phyloP scores from a whole-genome alignment of 2,888 invertebrate genomes.

The Tubiluchus corallicola region DNA sequence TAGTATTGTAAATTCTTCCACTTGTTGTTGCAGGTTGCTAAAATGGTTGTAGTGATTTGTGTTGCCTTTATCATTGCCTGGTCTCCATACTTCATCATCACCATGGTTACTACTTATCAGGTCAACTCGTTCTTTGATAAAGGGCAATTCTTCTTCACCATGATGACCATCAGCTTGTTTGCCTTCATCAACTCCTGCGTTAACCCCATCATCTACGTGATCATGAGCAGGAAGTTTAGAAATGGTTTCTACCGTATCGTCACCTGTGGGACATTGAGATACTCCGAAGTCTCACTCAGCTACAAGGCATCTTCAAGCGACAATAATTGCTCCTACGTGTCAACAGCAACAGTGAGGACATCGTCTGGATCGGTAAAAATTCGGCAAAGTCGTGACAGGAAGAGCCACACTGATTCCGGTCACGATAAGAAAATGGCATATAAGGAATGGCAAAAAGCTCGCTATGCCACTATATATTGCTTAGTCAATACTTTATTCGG shows the following conservation, averaged over 20 bases:
- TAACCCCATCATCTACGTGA: background rate
- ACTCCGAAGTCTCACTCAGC: background rate
- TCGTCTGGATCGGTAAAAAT: background rate
- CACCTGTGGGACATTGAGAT: background rate
- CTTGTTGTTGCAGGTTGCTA: constrained; percentile 1
- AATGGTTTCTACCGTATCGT: background rate
- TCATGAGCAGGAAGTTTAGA: background rate
- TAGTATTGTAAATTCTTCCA: no score
- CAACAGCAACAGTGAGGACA: background rate
- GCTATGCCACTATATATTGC: background rate
- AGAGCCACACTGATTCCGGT: background rate
- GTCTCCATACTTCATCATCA: background rate
- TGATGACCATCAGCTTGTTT: background rate
- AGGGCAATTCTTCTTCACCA: background rate
- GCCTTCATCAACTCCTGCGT: background rate
- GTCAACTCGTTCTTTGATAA: background rate
- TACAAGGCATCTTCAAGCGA: background rate
- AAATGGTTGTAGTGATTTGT: constrained; percentile 1
- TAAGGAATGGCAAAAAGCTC: constrained; percentile 3
- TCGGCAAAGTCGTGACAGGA: background rate
- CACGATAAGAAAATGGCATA: constrained; percentile 1
- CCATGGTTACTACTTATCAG: background rate
- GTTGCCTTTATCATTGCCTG: background rate
- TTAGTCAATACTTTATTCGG: no score
- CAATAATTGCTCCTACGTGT: no score